Evolutionary conservation across 2,797 vertebrate species (phyloP), one percentile per base, ranked within the genome.

Genomic region (Tolypeutes matacus): DNA sequence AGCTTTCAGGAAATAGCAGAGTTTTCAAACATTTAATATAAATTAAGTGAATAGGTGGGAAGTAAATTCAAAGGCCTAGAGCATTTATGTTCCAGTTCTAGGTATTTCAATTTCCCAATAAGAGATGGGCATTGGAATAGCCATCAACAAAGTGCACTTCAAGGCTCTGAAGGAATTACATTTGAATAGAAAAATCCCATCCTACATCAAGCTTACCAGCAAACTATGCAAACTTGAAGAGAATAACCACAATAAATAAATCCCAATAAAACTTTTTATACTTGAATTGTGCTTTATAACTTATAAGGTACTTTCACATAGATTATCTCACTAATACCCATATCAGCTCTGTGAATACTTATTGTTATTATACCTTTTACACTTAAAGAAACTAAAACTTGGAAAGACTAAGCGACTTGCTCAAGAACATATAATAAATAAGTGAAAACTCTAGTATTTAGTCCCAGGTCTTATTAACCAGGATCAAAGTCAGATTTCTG

Each of bases 61-160:
- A 84, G 56, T 64, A 56, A 78, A 93, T 81, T 65, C 11, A 42
- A 93, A 39, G 73, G 5, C 11, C n/a, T 90, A 75, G 36, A 92
- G 56, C 93, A 90, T 94, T 87, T 94, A 84, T 75, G 49, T 72
- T 23, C 0, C n/a, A 90, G 70, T 62, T 96, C 70, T 92, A 88
- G 58, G 8, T 67, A 86, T 80, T 88, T 95, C 49, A 15, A 5
- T 87, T 91, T 86, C 25, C 67, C 34, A 64, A 0, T 4, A 60
- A 80, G 39, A 73, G 8, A 3, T 42, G 69, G 25, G 2, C 27
- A 69, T 49, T 93, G 11, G 36, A 78, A 85, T 25, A 87, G 42
- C 4, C 80, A 39, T 89, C 34, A 5, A 75, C 78, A 86, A 89
- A 51, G 27, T 84, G 1, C 14, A 58, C 14, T 84, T 84, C 62